These are phyloP conservation scores for Gryllus bimaculatus DNA, from an alignment of 1,140 invertebrate genomes.

Conservation along the genomic window DNA sequence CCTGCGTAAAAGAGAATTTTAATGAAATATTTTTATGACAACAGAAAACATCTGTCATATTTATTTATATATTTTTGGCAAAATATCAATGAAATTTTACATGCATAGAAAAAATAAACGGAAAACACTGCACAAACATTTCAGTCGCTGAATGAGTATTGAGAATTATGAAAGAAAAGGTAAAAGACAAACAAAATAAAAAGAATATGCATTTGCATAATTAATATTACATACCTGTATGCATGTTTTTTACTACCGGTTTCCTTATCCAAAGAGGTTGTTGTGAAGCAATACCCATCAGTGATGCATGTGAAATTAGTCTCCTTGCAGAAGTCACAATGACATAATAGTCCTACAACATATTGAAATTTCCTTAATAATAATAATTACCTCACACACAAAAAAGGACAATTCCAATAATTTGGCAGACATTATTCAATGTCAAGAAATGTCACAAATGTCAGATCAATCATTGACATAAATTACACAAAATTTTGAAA, in stretches of 20 bases:
- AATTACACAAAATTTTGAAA: not conserved
- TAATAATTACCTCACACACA: constrained; percentile 10
- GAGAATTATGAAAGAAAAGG: not conserved
- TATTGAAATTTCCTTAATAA: not conserved
- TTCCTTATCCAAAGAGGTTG: constrained; percentile 52
- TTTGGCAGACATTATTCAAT: not conserved
- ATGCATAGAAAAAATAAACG: not conserved
- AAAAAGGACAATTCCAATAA: not conserved
- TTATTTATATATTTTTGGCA: too few species aligned
- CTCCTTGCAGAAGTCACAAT: constrained; percentile 65
- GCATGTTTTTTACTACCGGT: constrained; percentile 48
- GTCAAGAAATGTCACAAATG: not conserved
- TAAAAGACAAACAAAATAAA: not conserved
- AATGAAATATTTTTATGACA: too few species aligned
- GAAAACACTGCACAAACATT: not conserved
- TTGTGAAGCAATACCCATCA: constrained; percentile 79
- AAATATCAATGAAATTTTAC: not conserved
- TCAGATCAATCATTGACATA: not conserved
- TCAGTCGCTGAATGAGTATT: not conserved
- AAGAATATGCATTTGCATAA: not conserved
- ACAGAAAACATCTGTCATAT: too few species aligned
- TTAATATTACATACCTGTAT: constrained; percentile 52
- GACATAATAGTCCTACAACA: constrained; percentile 55
- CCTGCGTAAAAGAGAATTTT: too few species aligned
- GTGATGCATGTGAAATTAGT: constrained; percentile 77